Evolutionary conservation across 1,140 invertebrate species (phyloP), one percentile per base, ranked within the genome.

Genomic region (Ericerus pela): DNA sequence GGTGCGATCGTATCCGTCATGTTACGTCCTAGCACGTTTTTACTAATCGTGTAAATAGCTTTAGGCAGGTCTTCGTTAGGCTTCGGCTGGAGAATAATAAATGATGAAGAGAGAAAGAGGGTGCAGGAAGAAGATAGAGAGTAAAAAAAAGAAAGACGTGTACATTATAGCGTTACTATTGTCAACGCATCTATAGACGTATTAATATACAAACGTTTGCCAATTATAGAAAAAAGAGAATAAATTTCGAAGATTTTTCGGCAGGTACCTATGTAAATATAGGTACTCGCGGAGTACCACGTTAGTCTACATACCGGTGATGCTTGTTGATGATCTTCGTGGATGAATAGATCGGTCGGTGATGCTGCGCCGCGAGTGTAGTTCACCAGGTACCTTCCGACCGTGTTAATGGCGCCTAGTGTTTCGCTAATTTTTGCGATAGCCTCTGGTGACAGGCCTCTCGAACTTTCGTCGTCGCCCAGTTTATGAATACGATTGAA

Each of bases 381-480:
- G 60, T 88, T 86, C 0, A 90, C 82, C 51, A 89, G 75, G 64
- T 86, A 86, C 63, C 80, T 78, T 0, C 85, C 86, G 0, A 89
- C 81, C 14, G 84, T 86, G 60, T 88, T 88, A 3, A 87, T 75
- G 20, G 83, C 84, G 55, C 83, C 85, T 8, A 77, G 63, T 2
- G 76, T 77, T 60, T 78, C 75, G 2, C 73, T 71, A 51, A 76
- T 73, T 10, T 73, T 72, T 3, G 64, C 59, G 36, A 76, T 54
- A 4, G 73, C 71, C 38, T 67, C 63, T 1, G 58, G 60, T 10
- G 63, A 64, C 2, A 66, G 47, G 41, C 62, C 57, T 14, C 65
- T 55, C 2, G 54, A 38, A 38, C 36, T 38, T 38, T 38, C 4
- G 36, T 38, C 36, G n/a, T 4, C 3, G 20, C 3, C 14, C 4